Evolutionary conservation across 2,113 vertebrate genomes (phyloP), one percentile per base, ranked within the genome.

Genomic region (Phrynosoma blainvillii): DNA sequence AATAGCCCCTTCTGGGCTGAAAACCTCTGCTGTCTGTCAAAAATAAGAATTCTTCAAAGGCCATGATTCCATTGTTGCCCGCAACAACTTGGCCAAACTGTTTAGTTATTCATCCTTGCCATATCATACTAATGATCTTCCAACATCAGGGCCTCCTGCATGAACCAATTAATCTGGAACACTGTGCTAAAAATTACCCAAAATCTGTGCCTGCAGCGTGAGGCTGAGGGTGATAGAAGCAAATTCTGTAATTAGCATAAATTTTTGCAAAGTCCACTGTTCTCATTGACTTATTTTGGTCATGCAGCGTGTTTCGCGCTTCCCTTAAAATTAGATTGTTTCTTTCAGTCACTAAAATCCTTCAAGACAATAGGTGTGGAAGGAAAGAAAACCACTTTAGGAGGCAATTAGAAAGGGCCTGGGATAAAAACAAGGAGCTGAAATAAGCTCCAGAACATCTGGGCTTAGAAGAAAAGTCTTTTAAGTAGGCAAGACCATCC

Each of bases 31-130:
- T 82, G 84, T 36, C 11, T 91, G 76, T 42, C 79, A 65, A 80
- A 77, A 52, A 40, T 62, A 86, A 25, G 70, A 66, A 25, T 82
- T 40, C 59, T 30, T 80, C 10, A 27, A 71, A n/a, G 30, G 18
- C 52, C 11, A 10, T 56, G 21, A 62, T 74, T 85, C 52, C 12
- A 90, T 32, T 36, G 84, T 23, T 42, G 73, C 36, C 89, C 27
- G 62, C 65, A 89, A 56, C 30, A 47, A 4, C 0, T 79, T 78
- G 32, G 75, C 84, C 84, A 70, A 36, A 10, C 25, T 0, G 10
- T 30, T 16, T 81, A 88, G 76, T 73, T 40, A 84, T 76, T 56
- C 56, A 87, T 30, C 79, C 77, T 79, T 86, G 52, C 79, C 73
- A 30, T 88, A n/a, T 89, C 75, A 56, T 0, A 0, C 85, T 84